Conservation (phyloP, 1,140 invertebrate species). For the Euschistus heros region DNA sequence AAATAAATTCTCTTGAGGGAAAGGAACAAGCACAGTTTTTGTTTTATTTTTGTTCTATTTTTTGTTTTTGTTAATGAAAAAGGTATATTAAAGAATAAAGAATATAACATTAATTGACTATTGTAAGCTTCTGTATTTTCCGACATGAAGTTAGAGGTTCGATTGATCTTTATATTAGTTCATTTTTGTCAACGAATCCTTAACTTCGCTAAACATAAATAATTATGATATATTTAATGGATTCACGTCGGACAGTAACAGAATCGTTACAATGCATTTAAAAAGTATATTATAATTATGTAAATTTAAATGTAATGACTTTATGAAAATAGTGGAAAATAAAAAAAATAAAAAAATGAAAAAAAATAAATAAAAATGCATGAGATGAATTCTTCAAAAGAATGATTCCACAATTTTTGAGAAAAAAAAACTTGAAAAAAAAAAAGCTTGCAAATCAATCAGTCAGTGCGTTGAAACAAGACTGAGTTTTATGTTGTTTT, state of each 20-base stretch:
- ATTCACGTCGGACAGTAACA: conserved; percentile 11
- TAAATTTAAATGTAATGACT: conserved; percentile 10
- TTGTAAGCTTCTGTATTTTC: conserved; percentile 17
- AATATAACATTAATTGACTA: conserved; percentile 1
- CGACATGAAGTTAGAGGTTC: background rate
- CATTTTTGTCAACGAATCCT: background rate
- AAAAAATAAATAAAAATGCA: background rate
- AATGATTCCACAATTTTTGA: background rate
- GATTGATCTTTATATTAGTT: conserved; percentile 5
- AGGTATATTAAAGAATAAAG: background rate
- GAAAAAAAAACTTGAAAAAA: background rate
- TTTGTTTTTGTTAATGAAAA: background rate
- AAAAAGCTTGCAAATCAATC: conserved; percentile 2
- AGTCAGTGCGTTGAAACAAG: conserved; percentile 5
- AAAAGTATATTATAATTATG: conserved; percentile 3
- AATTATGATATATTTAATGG: conserved; percentile 9
- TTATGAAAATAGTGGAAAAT: background rate
- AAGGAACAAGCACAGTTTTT: conserved; percentile 6
- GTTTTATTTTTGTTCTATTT: conserved; percentile 20
- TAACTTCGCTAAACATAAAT: conserved; percentile 4
- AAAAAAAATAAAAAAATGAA: too few species aligned
- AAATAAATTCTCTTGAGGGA: conserved; percentile 3
- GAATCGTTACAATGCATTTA: conserved; percentile 14
- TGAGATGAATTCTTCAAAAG: conserved; percentile 5
- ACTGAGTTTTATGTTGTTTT: conserved; percentile 8